Percentiles rank a stretch among this genome's conserved stretches.
Conservation (phyloP, 2,113 vertebrate genomes). For the Misgurnus mizolepis region DNA sequence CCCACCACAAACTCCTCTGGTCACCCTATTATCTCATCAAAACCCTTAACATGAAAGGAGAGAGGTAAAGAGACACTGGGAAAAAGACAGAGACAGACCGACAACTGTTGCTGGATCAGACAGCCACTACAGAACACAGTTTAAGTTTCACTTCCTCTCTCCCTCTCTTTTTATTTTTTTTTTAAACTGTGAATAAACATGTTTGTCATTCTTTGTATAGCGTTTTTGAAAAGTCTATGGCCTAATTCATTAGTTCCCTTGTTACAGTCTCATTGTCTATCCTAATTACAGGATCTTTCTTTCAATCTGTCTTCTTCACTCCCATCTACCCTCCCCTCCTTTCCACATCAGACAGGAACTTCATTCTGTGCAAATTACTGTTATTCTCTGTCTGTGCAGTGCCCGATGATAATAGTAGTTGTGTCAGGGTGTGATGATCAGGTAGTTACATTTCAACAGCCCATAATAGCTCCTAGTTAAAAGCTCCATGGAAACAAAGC, state of each 20-base stretch:
- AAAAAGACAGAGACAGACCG: background rate
- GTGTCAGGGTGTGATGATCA: conserved; percentile 13
- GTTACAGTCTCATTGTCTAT: conserved; percentile 44
- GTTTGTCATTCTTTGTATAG: conserved; percentile 2
- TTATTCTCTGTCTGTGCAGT: conserved; percentile 37
- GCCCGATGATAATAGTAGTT: background rate
- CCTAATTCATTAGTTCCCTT: conserved; percentile 34
- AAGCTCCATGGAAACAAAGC: conserved; percentile 38
- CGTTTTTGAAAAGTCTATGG: conserved; percentile 23
- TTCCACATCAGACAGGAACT: conserved; percentile 29
- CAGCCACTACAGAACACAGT: background rate
- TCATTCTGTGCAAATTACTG: conserved; percentile 33
- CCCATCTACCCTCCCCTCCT: conserved; percentile 42
- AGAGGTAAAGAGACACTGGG: conserved; percentile 24
- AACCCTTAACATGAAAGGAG: conserved; percentile 45
- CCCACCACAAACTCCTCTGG: background rate
- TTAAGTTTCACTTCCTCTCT: background rate
- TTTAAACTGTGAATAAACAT: background rate
- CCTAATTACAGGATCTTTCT: conserved; percentile 38
- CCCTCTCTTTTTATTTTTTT: background rate
- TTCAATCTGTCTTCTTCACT: conserved; percentile 29
- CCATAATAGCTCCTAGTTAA: conserved; percentile 36
- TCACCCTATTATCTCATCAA: background rate
- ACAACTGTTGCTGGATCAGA: background rate
- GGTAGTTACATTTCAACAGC: conserved; percentile 9